phyloP scores from a whole-genome alignment of 1,140 invertebrate genomes.

The Zaprionus ornatus region DNA sequence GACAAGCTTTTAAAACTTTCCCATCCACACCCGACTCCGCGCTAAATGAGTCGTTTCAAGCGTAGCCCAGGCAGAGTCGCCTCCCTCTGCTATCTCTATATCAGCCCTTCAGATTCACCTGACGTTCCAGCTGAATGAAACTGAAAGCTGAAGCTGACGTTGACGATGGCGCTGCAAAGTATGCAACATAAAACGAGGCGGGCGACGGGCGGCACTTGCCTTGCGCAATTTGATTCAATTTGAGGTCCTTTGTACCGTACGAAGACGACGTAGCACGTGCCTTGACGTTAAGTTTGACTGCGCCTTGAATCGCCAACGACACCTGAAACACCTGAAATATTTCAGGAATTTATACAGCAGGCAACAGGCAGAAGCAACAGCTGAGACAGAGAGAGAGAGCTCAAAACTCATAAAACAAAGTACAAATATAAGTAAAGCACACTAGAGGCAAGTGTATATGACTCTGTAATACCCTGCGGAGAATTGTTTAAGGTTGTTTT shows the following conservation, averaged over 20 bases:
- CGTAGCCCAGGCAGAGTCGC: neutral
- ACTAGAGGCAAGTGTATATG: neutral
- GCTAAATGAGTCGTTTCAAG: slow-evolving; percentile 26
- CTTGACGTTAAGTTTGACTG: slow-evolving; percentile 22
- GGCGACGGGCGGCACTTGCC: slow-evolving; percentile 4
- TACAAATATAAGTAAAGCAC: neutral
- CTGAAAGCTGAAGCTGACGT: neutral
- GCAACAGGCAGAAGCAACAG: slow-evolving; percentile 42
- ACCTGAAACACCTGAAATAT: slow-evolving; percentile 17
- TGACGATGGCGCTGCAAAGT: slow-evolving; percentile 27
- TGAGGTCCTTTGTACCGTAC: slow-evolving; percentile 19
- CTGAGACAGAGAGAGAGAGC: slow-evolving; percentile 11
- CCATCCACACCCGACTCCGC: neutral
- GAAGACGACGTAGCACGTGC: neutral
- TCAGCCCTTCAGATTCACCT: neutral
- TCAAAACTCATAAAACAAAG: slow-evolving; percentile 4
- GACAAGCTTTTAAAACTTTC: slow-evolving; percentile 1
- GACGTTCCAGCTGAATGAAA: neutral
- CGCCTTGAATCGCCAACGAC: slow-evolving; percentile 12
- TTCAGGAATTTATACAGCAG: slow-evolving; percentile 19
- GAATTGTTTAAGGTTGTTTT: neutral
- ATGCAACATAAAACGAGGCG: slow-evolving; percentile 22
- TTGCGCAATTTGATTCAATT: slow-evolving; percentile 47
- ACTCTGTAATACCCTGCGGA: neutral
- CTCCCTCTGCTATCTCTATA: too few species aligned